phyloP scores from a whole-genome alignment of 92 coral and sea anemone genomes.

The Phenganax marumi region DNA sequence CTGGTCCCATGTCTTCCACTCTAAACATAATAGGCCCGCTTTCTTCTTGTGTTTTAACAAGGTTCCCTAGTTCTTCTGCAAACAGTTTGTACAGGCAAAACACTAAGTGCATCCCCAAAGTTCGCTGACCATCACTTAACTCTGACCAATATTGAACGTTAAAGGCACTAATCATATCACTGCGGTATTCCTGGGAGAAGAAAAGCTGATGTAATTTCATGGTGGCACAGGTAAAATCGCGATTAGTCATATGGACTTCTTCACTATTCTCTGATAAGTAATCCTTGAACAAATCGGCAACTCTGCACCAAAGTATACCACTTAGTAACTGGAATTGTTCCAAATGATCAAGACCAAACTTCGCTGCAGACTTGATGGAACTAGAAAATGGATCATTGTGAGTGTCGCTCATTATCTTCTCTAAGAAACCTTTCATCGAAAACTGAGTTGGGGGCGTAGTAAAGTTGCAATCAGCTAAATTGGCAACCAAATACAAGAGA shows the following conservation, averaged over 20 bases:
- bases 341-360: background rate
- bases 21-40: background rate
- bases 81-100: background rate
- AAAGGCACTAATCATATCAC: conserved; percentile 8
- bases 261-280: background rate
- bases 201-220: conserved; percentile 1
- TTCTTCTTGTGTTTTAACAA: background rate
- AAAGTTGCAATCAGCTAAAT: no score
- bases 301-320: background rate
- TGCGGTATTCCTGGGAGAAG: background rate
- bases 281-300: background rate
- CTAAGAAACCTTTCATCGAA: background rate
- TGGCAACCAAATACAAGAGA: background rate
- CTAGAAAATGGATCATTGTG: background rate
- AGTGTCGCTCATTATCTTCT: background rate
- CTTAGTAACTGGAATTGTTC: background rate
- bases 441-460: background rate
- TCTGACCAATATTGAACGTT: background rate
- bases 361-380: background rate
- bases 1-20: conserved; percentile 1
- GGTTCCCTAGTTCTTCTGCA: background rate
- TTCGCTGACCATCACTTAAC: conserved; percentile 1
- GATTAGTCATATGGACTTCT: background rate
- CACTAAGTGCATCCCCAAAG: background rate
- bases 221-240: background rate